Base-by-base conservation (phyloP, 2,797 vertebrate genomes). In the Gastrophryne carolinensis region DNA sequence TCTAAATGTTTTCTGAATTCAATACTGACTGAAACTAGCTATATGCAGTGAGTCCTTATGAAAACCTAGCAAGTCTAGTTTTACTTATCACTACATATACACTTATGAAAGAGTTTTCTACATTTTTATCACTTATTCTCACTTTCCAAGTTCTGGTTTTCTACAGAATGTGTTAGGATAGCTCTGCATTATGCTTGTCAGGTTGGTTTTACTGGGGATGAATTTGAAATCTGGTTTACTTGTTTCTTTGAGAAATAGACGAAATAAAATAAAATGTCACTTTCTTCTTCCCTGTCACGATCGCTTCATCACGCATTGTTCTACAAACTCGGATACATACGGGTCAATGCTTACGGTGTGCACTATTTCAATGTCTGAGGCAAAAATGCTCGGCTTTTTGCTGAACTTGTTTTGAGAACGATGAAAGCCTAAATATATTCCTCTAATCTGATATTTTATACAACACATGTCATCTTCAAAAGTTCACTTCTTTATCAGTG, bases 401-500 rank as follows among this genome's bases (percentile, higher is more conserved):
- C 47, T 35, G 17, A 58, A 37, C 66, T 44, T 49, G 49, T 27
- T 76, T 37, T 70, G 27, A 77, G 54, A 47, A 78, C 60, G 50
- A 37, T 57, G 37, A 35, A 65, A 78, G 50, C 17, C 29, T 35
- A 39, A 57, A 72, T 52, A 78, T 60, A 72, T 78, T 65, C 66
- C 24, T 5, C 72, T 78, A 78, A 78, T 78, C 75, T 66, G 68
- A 78, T 78, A 65, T 78, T 78, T 78, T 23, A 49, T 57, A 41
- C 41, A 54, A 78, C 60, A 52, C 26, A 68, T 72, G 75, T 72
- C 75, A 65, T 78, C 67, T 65, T 65, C 39, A 65, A 72, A 78
- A 78, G 68, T 72, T 78, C 61, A 71, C 66, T 50, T 72, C 52
- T 37, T 72, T 78, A 70, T 78, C 75, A 50, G 75, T 58, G 30